These are phyloP conservation scores for Poeciliopsis retropinna DNA, from an alignment of 2,113 vertebrate species.

Conservation along the genomic window DNA sequence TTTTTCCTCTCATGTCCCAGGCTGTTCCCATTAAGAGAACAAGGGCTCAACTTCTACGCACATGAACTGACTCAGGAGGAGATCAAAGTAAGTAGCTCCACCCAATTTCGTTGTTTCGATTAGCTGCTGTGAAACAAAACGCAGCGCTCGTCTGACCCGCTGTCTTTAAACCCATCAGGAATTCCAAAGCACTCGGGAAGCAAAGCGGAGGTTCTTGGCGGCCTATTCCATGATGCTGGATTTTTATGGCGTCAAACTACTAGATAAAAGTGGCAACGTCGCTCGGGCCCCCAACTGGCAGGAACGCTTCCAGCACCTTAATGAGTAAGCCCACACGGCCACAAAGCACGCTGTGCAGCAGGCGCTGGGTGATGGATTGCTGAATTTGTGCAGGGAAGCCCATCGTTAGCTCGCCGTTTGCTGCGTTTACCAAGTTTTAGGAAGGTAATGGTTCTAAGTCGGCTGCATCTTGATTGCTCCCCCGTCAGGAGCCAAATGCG, in stretches of 20 bases:
- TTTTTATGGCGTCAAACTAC: constrained; percentile 95
- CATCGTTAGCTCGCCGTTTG: neutral
- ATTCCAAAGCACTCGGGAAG: constrained; percentile 97
- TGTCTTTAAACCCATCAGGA: constrained; percentile 79
- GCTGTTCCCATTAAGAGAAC: constrained; percentile 97
- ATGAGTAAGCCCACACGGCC: constrained; percentile 85
- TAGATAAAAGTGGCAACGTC: constrained; percentile 93
- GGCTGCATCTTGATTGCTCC: constrained; percentile 26
- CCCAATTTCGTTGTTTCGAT: neutral
- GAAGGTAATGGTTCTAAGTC: constrained; percentile 12
- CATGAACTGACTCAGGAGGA: constrained; percentile 98
- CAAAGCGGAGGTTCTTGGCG: constrained; percentile 90
- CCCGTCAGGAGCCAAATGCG: constrained; percentile 28
- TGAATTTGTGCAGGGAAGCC: constrained; percentile 1
- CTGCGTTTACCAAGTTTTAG: constrained; percentile 22
- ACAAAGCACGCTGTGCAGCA: constrained; percentile 9
- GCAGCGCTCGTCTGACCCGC: neutral
- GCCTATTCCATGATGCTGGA: constrained; percentile 98
- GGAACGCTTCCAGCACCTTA: constrained; percentile 95
- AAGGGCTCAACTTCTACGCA: constrained; percentile 98
- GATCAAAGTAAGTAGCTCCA: constrained; percentile 88
- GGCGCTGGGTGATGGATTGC: neutral
- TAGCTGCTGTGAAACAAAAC: neutral
- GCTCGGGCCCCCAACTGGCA: constrained; percentile 91
- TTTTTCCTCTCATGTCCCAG: constrained; percentile 65